These are phyloP conservation scores for Troglohyphantes excavatus DNA, from an alignment of 2,888 invertebrate genomes.

Conservation along the genomic window DNA sequence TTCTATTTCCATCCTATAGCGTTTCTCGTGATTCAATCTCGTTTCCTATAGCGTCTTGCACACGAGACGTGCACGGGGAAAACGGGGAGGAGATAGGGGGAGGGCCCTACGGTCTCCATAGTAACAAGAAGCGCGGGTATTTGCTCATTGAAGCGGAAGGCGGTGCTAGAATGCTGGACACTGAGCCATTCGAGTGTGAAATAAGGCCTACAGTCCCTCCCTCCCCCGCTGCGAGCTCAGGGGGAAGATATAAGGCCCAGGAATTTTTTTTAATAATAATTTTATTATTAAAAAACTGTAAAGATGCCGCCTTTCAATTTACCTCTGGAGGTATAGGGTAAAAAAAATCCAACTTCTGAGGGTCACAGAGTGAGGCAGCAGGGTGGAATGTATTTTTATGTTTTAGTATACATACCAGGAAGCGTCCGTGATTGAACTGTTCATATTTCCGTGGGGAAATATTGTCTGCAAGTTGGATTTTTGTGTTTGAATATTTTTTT, in stretches of 20 bases:
- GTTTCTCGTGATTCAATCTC: slow-evolving; percentile 25
- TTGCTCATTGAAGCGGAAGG: slow-evolving; percentile 78
- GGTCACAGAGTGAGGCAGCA: neutral
- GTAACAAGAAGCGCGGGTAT: slow-evolving; percentile 76
- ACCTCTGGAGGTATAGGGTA: slow-evolving; percentile 59
- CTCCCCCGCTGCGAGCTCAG: slow-evolving; percentile 31
- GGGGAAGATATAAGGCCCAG: slow-evolving; percentile 43
- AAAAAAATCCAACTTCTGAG: slow-evolving; percentile 5
- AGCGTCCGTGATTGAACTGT: slow-evolving; percentile 47
- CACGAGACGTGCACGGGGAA: slow-evolving; percentile 35
- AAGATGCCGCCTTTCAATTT: slow-evolving; percentile 72
- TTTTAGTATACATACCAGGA: neutral
- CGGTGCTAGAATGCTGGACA: slow-evolving; percentile 77
- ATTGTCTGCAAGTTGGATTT: slow-evolving; percentile 22
- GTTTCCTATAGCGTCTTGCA: slow-evolving; percentile 5
- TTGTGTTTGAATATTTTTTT: neutral
- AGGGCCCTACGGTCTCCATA: slow-evolving; percentile 63
- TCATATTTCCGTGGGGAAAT: slow-evolving; percentile 64
- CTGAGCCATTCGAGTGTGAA: slow-evolving; percentile 76
- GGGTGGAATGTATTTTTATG: slow-evolving; percentile 7
- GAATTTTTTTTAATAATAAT: slow-evolving; percentile 36
- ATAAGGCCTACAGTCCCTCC: slow-evolving; percentile 76
- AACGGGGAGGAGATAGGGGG: slow-evolving; percentile 55
- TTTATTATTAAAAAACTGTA: slow-evolving; percentile 66
- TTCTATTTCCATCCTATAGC: neutral